Evolutionary conservation across 2,113 vertebrate genomes (phyloP).

Genomic region (Mungos mungo): DNA sequence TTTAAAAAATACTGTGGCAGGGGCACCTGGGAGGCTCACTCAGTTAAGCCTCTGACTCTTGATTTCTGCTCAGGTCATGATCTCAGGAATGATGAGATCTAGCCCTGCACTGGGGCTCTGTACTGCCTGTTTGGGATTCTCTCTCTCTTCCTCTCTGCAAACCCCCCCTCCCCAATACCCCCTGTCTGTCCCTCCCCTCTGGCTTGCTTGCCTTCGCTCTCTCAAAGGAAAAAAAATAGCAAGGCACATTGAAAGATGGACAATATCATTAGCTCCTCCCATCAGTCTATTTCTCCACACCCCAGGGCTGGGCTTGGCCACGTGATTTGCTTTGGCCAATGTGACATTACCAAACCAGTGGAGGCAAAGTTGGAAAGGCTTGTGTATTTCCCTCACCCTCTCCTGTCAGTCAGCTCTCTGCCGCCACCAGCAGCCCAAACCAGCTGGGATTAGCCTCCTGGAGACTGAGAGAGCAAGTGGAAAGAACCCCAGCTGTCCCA

Average conservation of each 20-base stretch:
- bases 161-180: too few species aligned
- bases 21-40: too few species aligned
- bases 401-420: background rate
- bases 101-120: too few species aligned
- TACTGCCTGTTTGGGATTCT: too few species aligned
- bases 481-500: background rate
- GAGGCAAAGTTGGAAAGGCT: background rate
- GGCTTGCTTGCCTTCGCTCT: too few species aligned
- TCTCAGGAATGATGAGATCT: too few species aligned
- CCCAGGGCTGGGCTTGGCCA: background rate
- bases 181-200: too few species aligned
- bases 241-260: background rate
- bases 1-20: too few species aligned
- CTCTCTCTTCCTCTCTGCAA: too few species aligned
- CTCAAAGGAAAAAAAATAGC: background rate
- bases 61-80: too few species aligned
- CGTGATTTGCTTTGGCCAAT: background rate
- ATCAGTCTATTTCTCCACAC: background rate
- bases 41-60: too few species aligned
- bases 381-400: fast-evolving
- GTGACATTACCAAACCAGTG: background rate
- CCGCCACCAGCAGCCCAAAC: too few species aligned
- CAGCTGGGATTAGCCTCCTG: background rate
- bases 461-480: background rate
- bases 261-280: background rate